A percentile compares a stretch with the other conserved stretches of the same genome.
phyloP scores from a whole-genome alignment of 2,797 vertebrate species.

The Pangasius larnaudii region DNA sequence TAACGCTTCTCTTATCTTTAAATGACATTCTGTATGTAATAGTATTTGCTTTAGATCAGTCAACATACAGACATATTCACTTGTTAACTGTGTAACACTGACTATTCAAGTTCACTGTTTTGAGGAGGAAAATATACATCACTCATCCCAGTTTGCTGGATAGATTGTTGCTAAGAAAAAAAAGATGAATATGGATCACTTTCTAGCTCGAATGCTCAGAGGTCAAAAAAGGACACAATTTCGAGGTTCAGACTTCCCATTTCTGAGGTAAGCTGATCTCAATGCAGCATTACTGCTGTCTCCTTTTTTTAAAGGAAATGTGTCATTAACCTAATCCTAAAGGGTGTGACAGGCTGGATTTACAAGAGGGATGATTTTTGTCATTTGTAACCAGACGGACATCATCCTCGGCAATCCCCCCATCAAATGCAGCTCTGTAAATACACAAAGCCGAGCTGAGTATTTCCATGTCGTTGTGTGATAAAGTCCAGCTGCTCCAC shows the following conservation, averaged over 20 bases:
- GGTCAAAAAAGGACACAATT: background rate
- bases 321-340: background rate
- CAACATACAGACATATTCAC: too few relatives aligned
- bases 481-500: slow-evolving; percentile 13
- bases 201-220: background rate
- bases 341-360: background rate
- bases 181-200: background rate
- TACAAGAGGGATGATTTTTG: background rate
- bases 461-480: background rate
- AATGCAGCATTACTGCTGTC: background rate
- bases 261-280: background rate
- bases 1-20: too few relatives aligned
- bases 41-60: too few relatives aligned
- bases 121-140: background rate
- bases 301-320: background rate
- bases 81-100: too few relatives aligned
- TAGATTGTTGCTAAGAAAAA: background rate
- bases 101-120: background rate
- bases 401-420: background rate
- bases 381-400: background rate
- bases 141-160: background rate
- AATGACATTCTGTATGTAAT: too few relatives aligned
- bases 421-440: background rate
- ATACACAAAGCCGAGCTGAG: background rate
- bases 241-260: background rate